phyloP scores from a whole-genome alignment of 2,888 invertebrate genomes.

The Orchesella flavescens region DNA sequence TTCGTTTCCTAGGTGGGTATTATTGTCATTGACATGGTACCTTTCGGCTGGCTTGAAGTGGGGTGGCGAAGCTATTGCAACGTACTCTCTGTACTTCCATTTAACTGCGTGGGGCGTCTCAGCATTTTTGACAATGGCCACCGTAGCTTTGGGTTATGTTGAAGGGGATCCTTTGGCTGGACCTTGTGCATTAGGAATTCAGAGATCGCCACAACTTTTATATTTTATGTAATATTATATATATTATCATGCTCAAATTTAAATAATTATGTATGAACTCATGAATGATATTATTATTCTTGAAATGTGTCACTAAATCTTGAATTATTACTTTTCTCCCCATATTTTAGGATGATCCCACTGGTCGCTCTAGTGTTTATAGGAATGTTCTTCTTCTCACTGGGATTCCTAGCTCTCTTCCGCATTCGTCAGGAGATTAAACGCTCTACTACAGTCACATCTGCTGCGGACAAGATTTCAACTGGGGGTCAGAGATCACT shows the following conservation, averaged over 20 bases:
- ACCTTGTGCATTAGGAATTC: constrained; percentile 67
- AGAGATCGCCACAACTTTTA: constrained; percentile 68
- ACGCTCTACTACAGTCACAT: constrained; percentile 67
- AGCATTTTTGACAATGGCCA: constrained; percentile 94
- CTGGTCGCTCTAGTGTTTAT: constrained; percentile 91
- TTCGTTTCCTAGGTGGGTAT: constrained; percentile 85
- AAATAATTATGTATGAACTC: no score
- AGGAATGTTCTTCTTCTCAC: constrained; percentile 92
- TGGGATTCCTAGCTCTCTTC: constrained; percentile 96
- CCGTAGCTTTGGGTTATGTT: constrained; percentile 95
- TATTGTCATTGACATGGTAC: constrained; percentile 96
- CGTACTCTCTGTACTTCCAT: constrained; percentile 97
- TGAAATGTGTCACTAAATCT: constrained; percentile 7
- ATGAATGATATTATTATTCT: not conserved
- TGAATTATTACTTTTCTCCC: constrained; percentile 20
- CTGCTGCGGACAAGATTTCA: constrained; percentile 70
- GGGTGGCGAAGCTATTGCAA: constrained; percentile 98
- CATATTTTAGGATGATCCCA: constrained; percentile 86
- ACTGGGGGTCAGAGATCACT: constrained; percentile 69
- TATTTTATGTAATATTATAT: constrained; percentile 69
- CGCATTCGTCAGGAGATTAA: constrained; percentile 81
- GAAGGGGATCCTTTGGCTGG: constrained; percentile 79
- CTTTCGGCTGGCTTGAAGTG: constrained; percentile 96
- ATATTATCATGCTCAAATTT: not conserved
- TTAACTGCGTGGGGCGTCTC: constrained; percentile 98